Evolutionary conservation across 2,888 invertebrate species (phyloP).

Genomic region (Petrolisthes cinctipes): DNA sequence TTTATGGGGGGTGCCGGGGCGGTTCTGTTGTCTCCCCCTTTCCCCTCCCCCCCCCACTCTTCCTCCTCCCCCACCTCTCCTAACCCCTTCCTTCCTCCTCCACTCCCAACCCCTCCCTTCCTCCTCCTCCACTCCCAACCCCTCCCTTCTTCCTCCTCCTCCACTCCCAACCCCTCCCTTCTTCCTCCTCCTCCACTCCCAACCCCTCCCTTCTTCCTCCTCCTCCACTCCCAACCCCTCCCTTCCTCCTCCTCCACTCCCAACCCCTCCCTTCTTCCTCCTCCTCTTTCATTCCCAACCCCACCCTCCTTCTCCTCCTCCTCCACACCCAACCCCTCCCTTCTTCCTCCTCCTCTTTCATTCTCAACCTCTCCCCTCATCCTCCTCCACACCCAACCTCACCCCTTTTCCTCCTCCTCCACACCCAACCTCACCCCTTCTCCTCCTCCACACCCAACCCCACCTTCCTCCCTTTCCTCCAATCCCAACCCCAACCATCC

Average conservation of each 20-base stretch:
- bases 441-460: neutral
- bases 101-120: neutral
- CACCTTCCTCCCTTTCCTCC: neutral
- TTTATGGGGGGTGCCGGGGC: slow-evolving; percentile 16
- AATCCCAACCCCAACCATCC: neutral
- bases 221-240: neutral
- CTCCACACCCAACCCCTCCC: neutral
- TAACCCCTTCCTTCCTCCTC: neutral
- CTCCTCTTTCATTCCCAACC: neutral
- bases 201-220: no score
- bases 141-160: no score
- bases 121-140: neutral
- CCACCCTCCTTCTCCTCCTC: neutral
- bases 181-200: no score
- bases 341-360: neutral
- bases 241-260: neutral
- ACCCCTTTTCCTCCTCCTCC: slow-evolving; percentile 1
- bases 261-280: neutral
- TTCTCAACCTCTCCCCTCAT: neutral
- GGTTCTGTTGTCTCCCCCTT: neutral
- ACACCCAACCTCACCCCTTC: neutral
- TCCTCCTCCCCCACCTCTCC: neutral
- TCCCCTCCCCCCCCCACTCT: neutral
- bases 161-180: neutral
- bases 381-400: neutral